Evolutionary conservation across 2,888 invertebrate genomes (phyloP), one percentile per base, ranked within the genome.

Genomic region (Parelbella ahira): DNA sequence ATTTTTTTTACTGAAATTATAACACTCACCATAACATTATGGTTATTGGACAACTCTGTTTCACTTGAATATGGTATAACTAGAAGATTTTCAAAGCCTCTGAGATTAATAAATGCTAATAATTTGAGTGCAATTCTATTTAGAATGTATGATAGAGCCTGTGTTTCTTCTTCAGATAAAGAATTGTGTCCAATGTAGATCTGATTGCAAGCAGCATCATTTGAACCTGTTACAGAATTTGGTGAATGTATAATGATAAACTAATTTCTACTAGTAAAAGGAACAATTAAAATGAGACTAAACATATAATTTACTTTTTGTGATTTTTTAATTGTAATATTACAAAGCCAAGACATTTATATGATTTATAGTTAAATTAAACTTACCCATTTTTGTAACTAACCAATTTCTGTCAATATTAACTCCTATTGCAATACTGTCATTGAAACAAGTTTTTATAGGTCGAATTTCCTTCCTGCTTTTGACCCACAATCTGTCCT

Each of bases 331-430:
- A n/a, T n/a, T n/a, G n/a, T n/a, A n/a, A n/a, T n/a, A n/a, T n/a
- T n/a, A n/a, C n/a, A n/a, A n/a, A n/a, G n/a, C n/a, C n/a, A n/a
- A n/a, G n/a, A n/a, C n/a, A n/a, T n/a, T n/a, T n/a, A n/a, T n/a
- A n/a, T n/a, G n/a, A n/a, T 23, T 23, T 9, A 24, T n/a, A 8
- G 6, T 3, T 0, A 11, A 27, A n/a, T 27, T 6, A 6, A 6
- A 30, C 21, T 24, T 38, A 24, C 30, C 23, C 10, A 11, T 6
- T 18, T 8, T 27, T n/a, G 25, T 18, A 11, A 4, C 39, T 52
- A 56, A 71, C 82, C 82, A 86, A 57, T 86, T 86, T 50, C 78
- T 63, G 21, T 76, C 78, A 44, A 84, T 50, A 50, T 70, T 74
- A 1, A 84, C 70, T 36, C 86, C 86, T 46, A 67, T 20, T 21